Base-by-base conservation (phyloP, 1,140 invertebrate species). In the Nasonia longicornis region DNA sequence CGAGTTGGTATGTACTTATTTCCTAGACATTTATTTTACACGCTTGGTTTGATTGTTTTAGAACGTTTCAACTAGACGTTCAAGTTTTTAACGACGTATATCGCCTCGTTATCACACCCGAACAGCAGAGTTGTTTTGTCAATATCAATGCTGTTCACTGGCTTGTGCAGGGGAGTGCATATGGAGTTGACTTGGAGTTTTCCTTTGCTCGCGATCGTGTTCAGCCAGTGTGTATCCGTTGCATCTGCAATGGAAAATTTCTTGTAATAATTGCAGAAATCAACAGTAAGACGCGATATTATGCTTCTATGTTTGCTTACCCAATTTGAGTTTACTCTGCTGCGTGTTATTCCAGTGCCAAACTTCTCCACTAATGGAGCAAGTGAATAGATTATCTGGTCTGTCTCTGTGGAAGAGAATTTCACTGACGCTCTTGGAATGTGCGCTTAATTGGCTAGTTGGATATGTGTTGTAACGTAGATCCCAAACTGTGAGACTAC, bases 401-500 rank as follows among this genome's bases (percentile, higher is more conserved):
- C 95, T 93, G 72, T 94, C 93, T 11, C 94, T 95, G 89, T 98
- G 96, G 85, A 97, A 98, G 64, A 94, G 92, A 80, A 97, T 94
- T 91, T 97, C 96, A 69, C 92, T 94, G 14, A 97, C 94, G 52
- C 95, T 90, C 77, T 93, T 94, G 0, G 92, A 90, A 87, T 97
- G 96, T 16, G 95, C 96, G 84, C 94, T 95, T 1, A 97, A 89
- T 80, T 96, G 91, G 1, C 95, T 96, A 64, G 96, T 94, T 3
- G 96, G 96, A 86, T 94, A 96, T 4, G 94, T 93, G 45, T 96
- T 95, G 83, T 96, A 94, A 42, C 96, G 91, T 80, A 97, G 90
- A 90, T 98, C 96, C 96, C 96, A 98, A 2, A 97, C 94, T n/a
- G 95, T 96, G 29, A 97, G 89, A 31, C 94, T 93, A 79, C 93